These are phyloP conservation scores for Nipponacmea schrenckii DNA, from an alignment of 2,888 invertebrate genomes.

Conservation along the genomic window DNA sequence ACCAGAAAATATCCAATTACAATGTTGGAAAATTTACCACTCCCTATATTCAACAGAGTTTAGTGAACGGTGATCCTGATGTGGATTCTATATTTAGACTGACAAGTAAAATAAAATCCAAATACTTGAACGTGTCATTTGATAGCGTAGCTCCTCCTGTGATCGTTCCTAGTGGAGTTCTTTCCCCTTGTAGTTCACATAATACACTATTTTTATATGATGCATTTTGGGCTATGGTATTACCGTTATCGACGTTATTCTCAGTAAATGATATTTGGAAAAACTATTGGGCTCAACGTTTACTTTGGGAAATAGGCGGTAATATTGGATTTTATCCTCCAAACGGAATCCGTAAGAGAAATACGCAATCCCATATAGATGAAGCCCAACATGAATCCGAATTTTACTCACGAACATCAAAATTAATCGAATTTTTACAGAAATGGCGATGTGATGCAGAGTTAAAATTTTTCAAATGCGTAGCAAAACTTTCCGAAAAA, in stretches of 20 bases:
- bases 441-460: constrained; percentile 38
- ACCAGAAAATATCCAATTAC: constrained; percentile 18
- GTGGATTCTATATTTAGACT: constrained; percentile 55
- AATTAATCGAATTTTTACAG: constrained; percentile 32
- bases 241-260: constrained; percentile 44
- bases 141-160: constrained; percentile 44
- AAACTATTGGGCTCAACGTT: constrained; percentile 50
- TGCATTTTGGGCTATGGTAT: constrained; percentile 51
- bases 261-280: constrained; percentile 53
- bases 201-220: constrained; percentile 49
- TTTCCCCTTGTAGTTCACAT: constrained; percentile 52
- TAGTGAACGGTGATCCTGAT: constrained; percentile 56
- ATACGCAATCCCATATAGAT: constrained; percentile 37
- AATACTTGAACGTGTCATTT: constrained; percentile 39
- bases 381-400: constrained; percentile 45
- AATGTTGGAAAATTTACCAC: constrained; percentile 22
- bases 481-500: constrained; percentile 28
- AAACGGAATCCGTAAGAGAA: constrained; percentile 39
- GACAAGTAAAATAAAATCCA: constrained; percentile 34
- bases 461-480: constrained; percentile 35
- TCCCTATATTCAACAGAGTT: constrained; percentile 50
- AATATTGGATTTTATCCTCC: constrained; percentile 44
- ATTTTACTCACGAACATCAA: constrained; percentile 37
- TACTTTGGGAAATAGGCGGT: constrained; percentile 44
- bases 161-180: constrained; percentile 43